A percentile compares a stretch with the other conserved stretches of the same genome.
phyloP scores from a whole-genome alignment of 1,140 invertebrate genomes.

The Drosophila neocordata region DNA sequence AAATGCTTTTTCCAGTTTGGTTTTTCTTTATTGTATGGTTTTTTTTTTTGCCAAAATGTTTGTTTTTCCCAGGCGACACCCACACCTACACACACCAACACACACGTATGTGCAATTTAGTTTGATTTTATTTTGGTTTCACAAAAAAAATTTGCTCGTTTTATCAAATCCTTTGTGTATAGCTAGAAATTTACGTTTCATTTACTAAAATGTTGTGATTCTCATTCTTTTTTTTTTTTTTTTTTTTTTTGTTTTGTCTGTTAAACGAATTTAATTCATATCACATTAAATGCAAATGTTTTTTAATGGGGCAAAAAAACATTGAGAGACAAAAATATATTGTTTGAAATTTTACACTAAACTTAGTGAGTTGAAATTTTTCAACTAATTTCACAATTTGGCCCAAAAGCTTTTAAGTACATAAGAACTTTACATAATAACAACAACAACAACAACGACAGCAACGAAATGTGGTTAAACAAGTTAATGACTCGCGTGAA shows the following conservation, averaged over 20 bases:
- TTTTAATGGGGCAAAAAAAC: background rate
- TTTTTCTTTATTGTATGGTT: conserved; percentile 2
- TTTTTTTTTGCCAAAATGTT: conserved; percentile 14
- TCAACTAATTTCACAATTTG: conserved; percentile 47
- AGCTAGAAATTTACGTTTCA: conserved; percentile 40
- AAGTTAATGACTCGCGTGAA: conserved; percentile 76
- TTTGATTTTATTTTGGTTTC: conserved; percentile 46
- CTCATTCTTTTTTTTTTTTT: background rate
- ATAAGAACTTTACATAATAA: conserved; percentile 15
- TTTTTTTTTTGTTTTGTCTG: background rate
- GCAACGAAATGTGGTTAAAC: conserved; percentile 25
- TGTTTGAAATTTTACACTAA: background rate
- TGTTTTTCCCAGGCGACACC: conserved; percentile 31
- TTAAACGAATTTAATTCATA: conserved; percentile 29
- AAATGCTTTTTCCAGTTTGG: conserved; percentile 35
- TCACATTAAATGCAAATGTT: background rate
- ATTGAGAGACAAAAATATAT: background rate
- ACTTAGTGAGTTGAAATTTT: conserved; percentile 32
- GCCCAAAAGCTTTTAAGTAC: conserved; percentile 8
- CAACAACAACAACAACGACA: background rate
- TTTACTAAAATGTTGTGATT: conserved; percentile 40
- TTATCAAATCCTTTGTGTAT: conserved; percentile 56
- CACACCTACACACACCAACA: conserved; percentile 37
- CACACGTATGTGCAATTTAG: conserved; percentile 34
- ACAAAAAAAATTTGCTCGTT: conserved; percentile 39